Conservation (phyloP, 2,888 invertebrate species). For the Balanococcus diminutus region DNA sequence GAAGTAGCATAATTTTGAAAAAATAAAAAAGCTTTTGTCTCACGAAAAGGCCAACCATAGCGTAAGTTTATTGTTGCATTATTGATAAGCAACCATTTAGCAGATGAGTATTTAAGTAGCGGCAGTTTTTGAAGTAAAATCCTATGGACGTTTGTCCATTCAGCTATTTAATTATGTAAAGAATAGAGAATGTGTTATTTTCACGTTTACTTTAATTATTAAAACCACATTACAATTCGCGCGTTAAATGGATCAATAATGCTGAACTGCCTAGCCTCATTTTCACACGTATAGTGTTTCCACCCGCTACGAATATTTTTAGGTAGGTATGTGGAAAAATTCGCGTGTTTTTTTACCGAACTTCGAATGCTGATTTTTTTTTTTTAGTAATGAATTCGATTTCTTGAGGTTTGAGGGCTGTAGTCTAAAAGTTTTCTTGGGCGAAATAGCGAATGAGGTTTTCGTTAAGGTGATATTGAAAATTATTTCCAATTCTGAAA, state of each 20-base stretch:
- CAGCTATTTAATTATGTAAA: slow-evolving; percentile 25
- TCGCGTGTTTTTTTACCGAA: not conserved
- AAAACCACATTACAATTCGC: slow-evolving; percentile 10
- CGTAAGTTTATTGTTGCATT: not conserved
- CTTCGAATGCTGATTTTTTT: not conserved
- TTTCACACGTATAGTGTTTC: not conserved
- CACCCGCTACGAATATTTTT: not conserved
- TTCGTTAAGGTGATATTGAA: too few relatives aligned
- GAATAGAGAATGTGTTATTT: not conserved
- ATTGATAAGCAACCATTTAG: not conserved
- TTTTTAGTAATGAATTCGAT: too few relatives aligned
- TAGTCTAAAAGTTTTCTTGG: too few relatives aligned
- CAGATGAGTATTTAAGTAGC: not conserved
- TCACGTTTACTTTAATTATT: slow-evolving; percentile 35
- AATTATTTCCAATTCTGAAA: too few relatives aligned
- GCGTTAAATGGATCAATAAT: slow-evolving; percentile 28
- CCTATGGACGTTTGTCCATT: not conserved
- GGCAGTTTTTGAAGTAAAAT: not conserved
- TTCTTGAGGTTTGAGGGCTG: too few relatives aligned
- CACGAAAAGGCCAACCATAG: not conserved
- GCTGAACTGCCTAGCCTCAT: slow-evolving; percentile 10
- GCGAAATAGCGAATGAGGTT: too few relatives aligned
- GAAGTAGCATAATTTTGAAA: not conserved
- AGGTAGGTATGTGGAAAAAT: not conserved
- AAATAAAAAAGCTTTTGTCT: not conserved